These are phyloP conservation scores for Glomeris marginata DNA, from an alignment of 2,888 invertebrate genomes.

Conservation along the genomic window DNA sequence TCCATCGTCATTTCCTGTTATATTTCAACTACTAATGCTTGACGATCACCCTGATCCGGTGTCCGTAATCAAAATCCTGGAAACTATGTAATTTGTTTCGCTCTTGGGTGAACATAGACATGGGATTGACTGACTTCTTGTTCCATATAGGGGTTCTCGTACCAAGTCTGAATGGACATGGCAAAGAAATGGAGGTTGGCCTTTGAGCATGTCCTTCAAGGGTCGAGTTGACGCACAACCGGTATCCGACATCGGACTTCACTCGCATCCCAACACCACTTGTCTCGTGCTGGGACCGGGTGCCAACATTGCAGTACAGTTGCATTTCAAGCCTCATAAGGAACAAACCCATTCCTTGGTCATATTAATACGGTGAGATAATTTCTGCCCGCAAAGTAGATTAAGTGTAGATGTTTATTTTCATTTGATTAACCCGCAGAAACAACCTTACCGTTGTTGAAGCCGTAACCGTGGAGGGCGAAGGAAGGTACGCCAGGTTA, in stretches of 20 bases:
- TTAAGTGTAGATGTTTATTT: too few relatives aligned
- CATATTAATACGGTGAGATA: slow-evolving; percentile 32
- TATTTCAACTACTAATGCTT: slow-evolving; percentile 58
- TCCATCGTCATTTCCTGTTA: slow-evolving; percentile 49
- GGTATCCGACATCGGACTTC: too few relatives aligned
- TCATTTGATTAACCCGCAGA: too few relatives aligned
- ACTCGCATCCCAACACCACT: slow-evolving; percentile 34
- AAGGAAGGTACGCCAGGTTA: slow-evolving; percentile 72
- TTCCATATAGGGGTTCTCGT: too few relatives aligned
- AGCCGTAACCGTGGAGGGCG: slow-evolving; percentile 62
- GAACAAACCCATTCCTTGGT: slow-evolving; percentile 33
- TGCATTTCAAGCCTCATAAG: slow-evolving; percentile 36
- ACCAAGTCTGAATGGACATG: too few relatives aligned
- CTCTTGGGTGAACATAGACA: too few relatives aligned
- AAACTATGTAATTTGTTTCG: slow-evolving; percentile 12
- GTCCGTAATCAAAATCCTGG: slow-evolving; percentile 31
- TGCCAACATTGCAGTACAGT: slow-evolving; percentile 31
- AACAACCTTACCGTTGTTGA: slow-evolving; percentile 91
- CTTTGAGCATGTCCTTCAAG: too few relatives aligned
- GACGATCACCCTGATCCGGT: slow-evolving; percentile 50
- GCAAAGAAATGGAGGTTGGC: too few relatives aligned
- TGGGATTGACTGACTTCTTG: too few relatives aligned
- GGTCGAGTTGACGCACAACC: too few relatives aligned
- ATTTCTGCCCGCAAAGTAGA: too few relatives aligned
- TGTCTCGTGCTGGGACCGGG: slow-evolving; percentile 44